A percentile compares a stretch with the other conserved stretches of the same genome.
Evolutionary conservation across 2,113 vertebrate species (phyloP).

Genomic region (Haemorhous mexicanus): DNA sequence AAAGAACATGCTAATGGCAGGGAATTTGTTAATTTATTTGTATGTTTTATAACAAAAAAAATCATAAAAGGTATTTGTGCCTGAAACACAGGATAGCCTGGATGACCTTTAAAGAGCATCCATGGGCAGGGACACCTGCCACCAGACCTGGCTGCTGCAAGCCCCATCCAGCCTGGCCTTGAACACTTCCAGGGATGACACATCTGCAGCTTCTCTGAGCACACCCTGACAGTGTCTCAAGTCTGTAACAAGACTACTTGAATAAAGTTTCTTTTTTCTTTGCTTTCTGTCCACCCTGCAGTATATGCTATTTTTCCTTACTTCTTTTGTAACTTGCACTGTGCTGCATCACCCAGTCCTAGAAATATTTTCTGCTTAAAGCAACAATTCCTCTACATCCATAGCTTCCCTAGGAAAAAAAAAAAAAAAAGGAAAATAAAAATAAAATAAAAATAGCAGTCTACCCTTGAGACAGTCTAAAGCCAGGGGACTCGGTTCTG

Average conservation of each 20-base stretch:
- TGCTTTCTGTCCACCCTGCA: not conserved
- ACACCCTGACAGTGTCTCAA: not conserved
- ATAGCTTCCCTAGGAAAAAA: not conserved
- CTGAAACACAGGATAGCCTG: not conserved
- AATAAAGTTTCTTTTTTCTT: not conserved
- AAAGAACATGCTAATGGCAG: not conserved
- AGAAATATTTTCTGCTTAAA: not conserved
- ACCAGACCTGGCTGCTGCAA: not conserved
- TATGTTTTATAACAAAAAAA: not conserved
- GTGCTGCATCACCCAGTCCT: not conserved
- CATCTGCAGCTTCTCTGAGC: not conserved
- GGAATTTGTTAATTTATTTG: not conserved
- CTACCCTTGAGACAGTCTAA: not conserved
- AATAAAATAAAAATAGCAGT: not conserved
- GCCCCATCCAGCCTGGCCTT: not conserved
- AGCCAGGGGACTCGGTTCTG: not conserved
- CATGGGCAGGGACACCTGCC: not conserved
- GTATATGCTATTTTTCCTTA: not conserved
- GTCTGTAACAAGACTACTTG: not conserved
- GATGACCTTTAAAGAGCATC: not conserved
- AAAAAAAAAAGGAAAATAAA: not conserved
- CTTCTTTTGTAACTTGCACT: not conserved
- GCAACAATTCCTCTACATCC: not conserved
- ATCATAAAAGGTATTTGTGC: not conserved
- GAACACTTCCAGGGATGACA: not conserved